Conservation (phyloP, 2,113 vertebrate genomes). For the Silurus glanis region DNA sequence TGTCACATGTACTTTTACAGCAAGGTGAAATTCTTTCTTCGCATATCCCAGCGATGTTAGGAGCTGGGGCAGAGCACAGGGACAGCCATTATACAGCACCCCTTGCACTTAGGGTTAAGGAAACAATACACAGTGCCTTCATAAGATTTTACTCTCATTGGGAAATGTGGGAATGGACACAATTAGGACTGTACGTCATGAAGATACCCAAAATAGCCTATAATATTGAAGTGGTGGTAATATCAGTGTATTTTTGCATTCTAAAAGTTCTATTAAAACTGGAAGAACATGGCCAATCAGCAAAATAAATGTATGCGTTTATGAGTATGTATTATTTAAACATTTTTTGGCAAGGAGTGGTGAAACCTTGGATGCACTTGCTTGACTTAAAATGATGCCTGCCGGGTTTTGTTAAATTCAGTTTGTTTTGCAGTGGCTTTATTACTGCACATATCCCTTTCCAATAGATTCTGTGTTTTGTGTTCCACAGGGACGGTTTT, state of each 20-base stretch:
- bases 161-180: not conserved
- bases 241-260: not conserved
- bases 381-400: not conserved
- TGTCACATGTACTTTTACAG: too few species aligned
- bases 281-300: too few species aligned
- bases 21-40: too few species aligned
- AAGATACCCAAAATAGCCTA: not conserved
- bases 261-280: too few species aligned
- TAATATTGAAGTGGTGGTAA: not conserved
- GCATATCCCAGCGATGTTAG: too few species aligned
- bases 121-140: not conserved
- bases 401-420: not conserved
- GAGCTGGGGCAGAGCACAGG: too few species aligned
- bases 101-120: too few species aligned
- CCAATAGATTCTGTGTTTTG: constrained; percentile 23
- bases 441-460: too few species aligned
- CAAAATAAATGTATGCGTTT: too few species aligned
- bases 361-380: not conserved
- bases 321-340: too few species aligned
- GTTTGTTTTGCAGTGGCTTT: not conserved
- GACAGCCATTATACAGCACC: too few species aligned
- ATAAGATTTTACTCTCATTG: not conserved
- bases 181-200: not conserved
- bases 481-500: constrained; percentile 75
- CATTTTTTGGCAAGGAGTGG: not conserved